Evolutionary conservation across 2,797 vertebrate species (phyloP).

Genomic region (Gymnoscopelus braueri): DNA sequence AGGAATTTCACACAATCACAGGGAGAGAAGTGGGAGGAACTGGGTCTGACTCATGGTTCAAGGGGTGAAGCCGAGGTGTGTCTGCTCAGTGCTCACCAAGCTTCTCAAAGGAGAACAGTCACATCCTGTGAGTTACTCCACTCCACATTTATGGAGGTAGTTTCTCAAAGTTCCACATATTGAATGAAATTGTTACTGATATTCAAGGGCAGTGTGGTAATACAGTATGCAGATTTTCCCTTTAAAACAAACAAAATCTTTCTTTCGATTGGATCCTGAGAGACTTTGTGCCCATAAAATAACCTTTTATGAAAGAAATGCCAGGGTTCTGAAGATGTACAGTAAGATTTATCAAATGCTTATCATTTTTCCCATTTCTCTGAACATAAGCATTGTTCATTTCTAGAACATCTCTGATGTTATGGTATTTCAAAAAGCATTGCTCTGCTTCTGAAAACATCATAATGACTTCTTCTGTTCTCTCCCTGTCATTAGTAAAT

Average conservation of each 20-base stretch:
- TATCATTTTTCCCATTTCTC: too few relatives aligned
- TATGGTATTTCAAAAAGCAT: background rate
- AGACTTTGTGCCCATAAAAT: too few relatives aligned
- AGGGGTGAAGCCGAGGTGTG: background rate
- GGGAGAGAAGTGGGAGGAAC: conserved; percentile 1
- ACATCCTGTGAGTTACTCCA: background rate
- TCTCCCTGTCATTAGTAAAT: conserved; percentile 34
- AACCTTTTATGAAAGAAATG: too few relatives aligned
- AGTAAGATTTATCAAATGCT: too few relatives aligned
- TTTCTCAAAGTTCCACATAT: background rate
- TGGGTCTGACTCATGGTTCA: background rate
- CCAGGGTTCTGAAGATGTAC: too few relatives aligned
- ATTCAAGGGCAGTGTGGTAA: too few relatives aligned
- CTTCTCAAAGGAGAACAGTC: background rate
- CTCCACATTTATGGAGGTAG: background rate
- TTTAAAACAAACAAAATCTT: too few relatives aligned
- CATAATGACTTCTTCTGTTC: conserved; percentile 16
- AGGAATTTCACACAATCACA: too few relatives aligned
- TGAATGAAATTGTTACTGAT: background rate
- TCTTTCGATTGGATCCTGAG: too few relatives aligned
- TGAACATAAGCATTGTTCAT: too few relatives aligned
- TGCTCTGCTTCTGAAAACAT: background rate
- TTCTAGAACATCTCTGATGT: too few relatives aligned
- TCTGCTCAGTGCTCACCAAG: background rate
- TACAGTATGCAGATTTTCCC: too few relatives aligned